Conservation (phyloP, 2,113 vertebrate species). For the Pandion haliaetus region DNA sequence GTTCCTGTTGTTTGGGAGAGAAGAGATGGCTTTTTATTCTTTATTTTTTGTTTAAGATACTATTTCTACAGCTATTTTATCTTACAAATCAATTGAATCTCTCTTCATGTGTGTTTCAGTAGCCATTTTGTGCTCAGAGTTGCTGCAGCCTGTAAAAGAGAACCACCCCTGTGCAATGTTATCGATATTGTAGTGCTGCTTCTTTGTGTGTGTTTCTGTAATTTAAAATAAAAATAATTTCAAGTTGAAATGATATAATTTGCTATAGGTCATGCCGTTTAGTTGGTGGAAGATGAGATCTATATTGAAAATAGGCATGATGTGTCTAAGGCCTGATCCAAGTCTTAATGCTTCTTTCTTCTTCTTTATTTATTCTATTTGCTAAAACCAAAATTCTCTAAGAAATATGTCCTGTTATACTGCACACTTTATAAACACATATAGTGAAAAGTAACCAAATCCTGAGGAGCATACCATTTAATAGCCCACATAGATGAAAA, state of each 20-base stretch:
- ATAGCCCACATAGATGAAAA: not conserved
- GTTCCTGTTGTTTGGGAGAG: not conserved
- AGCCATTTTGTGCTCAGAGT: slow-evolving; percentile 13
- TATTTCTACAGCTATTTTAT: not conserved
- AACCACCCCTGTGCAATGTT: not conserved
- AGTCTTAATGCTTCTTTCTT: not conserved
- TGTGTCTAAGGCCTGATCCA: not conserved
- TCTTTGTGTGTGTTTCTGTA: not conserved
- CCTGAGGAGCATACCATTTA: not conserved
- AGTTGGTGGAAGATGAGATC: not conserved
- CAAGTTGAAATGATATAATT: not conserved
- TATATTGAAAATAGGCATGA: not conserved
- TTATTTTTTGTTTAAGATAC: not conserved
- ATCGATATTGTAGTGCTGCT: not conserved
- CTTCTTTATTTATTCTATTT: not conserved
- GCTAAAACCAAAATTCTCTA: not conserved
- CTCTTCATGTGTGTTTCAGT: not conserved
- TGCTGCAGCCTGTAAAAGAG: not conserved
- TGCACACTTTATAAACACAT: not conserved
- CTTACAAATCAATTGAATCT: not conserved
- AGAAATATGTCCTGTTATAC: not conserved
- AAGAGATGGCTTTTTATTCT: not conserved
- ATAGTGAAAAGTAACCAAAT: not conserved
- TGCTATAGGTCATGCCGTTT: not conserved
- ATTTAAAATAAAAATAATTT: not conserved